Evolutionary conservation across 2,797 vertebrate species (phyloP).

Genomic region (Anisognathus igniventris): DNA sequence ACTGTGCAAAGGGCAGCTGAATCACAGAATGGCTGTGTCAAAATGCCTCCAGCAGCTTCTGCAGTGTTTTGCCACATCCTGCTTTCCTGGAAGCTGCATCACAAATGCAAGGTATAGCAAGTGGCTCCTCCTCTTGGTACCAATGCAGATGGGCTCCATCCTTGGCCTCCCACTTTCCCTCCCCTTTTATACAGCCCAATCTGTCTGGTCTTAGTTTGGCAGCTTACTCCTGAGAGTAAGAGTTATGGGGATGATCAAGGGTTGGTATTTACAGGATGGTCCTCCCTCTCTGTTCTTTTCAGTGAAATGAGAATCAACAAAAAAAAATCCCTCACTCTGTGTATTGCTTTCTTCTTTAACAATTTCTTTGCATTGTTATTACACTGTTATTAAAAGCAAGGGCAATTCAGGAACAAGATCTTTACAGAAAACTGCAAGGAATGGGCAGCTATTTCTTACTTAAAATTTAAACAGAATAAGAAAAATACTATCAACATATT

Average conservation of each 20-base stretch:
- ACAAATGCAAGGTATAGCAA: neutral
- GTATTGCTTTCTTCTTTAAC: neutral
- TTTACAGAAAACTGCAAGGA: neutral
- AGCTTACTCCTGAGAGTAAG: neutral
- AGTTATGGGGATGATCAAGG: neutral
- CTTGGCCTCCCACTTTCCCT: neutral
- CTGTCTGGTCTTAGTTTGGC: neutral
- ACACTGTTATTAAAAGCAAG: neutral
- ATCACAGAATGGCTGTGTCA: neutral
- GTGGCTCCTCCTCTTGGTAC: neutral
- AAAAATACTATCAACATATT: neutral
- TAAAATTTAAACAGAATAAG: neutral
- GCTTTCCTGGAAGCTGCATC: neutral
- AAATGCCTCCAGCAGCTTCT: neutral
- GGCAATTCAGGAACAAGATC: neutral
- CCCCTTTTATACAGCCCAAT: neutral
- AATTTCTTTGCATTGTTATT: neutral
- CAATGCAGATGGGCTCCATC: accelerated
- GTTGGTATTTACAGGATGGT: neutral
- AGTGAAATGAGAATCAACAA: neutral
- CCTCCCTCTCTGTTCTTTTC: neutral
- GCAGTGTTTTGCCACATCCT: neutral
- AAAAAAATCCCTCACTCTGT: neutral
- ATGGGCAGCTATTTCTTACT: neutral
- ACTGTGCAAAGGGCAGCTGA: neutral